Evolutionary conservation across 2,113 vertebrate genomes (phyloP).

Genomic region (Loxodonta africana): DNA sequence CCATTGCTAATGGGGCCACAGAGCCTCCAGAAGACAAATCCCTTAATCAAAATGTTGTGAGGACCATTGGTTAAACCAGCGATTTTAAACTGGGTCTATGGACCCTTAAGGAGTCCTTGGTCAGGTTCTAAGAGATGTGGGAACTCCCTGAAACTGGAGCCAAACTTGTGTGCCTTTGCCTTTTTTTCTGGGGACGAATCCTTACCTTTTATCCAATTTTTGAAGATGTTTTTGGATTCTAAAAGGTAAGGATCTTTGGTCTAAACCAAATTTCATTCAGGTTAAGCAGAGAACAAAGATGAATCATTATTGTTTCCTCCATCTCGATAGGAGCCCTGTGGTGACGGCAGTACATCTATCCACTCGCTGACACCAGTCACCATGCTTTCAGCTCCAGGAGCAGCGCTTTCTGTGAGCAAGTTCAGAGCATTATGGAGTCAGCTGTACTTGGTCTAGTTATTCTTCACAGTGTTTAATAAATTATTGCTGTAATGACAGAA

Average conservation of each 20-base stretch:
- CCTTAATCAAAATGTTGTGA: neutral
- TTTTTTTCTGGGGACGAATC: neutral
- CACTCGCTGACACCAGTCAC: no score
- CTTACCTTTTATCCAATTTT: neutral
- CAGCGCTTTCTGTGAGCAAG: neutral
- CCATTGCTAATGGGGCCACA: neutral
- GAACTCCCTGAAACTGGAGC: neutral
- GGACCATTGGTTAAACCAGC: neutral
- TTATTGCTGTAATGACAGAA: neutral
- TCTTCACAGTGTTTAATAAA: neutral
- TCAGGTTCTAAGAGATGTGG: neutral
- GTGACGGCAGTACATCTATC: no score
- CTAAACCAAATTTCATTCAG: neutral
- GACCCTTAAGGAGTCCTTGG: neutral
- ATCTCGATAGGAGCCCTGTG: neutral
- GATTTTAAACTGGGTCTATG: neutral
- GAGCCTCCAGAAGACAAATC: neutral
- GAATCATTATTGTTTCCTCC: neutral
- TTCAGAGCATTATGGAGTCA: neutral
- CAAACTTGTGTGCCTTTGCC: neutral
- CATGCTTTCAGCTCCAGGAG: neutral
- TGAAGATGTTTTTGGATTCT: neutral
- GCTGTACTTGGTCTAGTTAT: neutral
- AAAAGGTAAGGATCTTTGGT: neutral
- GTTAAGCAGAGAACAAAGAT: neutral